phyloP scores from a whole-genome alignment of 2,797 vertebrate genomes.

The Adrianichthys oophorus region DNA sequence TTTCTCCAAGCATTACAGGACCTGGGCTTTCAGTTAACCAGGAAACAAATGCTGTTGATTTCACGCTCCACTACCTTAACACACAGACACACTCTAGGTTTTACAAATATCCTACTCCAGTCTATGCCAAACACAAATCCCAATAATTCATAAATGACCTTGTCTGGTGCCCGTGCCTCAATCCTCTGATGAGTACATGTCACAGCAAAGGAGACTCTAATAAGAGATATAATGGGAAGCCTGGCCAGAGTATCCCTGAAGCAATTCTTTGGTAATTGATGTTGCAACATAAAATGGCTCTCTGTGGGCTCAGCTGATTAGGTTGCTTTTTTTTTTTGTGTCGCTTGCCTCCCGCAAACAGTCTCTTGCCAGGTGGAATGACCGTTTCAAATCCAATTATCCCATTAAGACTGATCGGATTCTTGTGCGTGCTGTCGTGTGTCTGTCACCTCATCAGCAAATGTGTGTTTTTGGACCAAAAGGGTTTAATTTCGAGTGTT shows the following conservation, averaged over 20 bases:
- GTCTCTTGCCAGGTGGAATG: slow-evolving; percentile 61
- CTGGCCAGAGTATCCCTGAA: slow-evolving; percentile 69
- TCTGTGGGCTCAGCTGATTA: slow-evolving; percentile 64
- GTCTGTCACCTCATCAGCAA: slow-evolving; percentile 27
- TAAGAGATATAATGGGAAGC: slow-evolving; percentile 69
- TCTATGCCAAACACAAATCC: slow-evolving; percentile 61
- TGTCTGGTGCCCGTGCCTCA: slow-evolving; percentile 43
- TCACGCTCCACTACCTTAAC: slow-evolving; percentile 8
- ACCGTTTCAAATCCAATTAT: slow-evolving; percentile 69
- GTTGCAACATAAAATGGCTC: slow-evolving; percentile 70
- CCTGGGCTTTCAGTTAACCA: slow-evolving; percentile 9
- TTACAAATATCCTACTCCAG: background rate
- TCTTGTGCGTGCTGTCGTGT: slow-evolving; percentile 20
- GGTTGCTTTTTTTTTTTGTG: slow-evolving; percentile 42
- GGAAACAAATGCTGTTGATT: slow-evolving; percentile 19
- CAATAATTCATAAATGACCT: slow-evolving; percentile 72
- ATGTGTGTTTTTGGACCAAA: slow-evolving; percentile 10
- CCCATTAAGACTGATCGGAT: slow-evolving; percentile 44
- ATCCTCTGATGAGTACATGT: slow-evolving; percentile 75
- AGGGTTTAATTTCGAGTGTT: background rate
- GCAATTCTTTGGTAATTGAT: slow-evolving; percentile 78
- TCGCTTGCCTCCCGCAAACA: slow-evolving; percentile 38
- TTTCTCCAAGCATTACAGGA: background rate
- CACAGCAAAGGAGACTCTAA: slow-evolving; percentile 73
- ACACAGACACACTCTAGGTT: slow-evolving; percentile 24